A percentile compares a stretch with the other conserved stretches of the same genome.
Evolutionary conservation across 2,888 invertebrate genomes (phyloP).

Genomic region (Druceiella hillmani): DNA sequence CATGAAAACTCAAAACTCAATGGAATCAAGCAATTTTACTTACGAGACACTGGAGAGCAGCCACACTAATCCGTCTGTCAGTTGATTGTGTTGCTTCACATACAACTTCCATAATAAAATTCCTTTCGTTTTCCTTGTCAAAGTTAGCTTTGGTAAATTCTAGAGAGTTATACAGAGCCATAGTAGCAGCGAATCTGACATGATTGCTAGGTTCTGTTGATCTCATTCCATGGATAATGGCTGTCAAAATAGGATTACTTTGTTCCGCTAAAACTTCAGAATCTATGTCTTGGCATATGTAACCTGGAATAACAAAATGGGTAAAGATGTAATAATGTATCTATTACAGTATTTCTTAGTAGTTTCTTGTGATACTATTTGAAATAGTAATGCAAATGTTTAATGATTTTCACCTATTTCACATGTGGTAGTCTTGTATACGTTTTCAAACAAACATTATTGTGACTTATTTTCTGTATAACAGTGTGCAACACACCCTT

Average conservation of each 20-base stretch:
- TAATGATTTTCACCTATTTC: too few relatives aligned
- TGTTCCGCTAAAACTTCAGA: constrained; percentile 87
- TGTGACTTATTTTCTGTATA: too few relatives aligned
- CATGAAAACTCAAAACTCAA: too few relatives aligned
- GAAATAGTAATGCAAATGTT: too few relatives aligned
- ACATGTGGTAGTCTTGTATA: too few relatives aligned
- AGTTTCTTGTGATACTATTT: too few relatives aligned
- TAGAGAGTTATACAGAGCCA: constrained; percentile 91
- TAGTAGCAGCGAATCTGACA: constrained; percentile 94
- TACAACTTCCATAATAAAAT: constrained; percentile 99
- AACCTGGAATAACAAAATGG: constrained; percentile 41
- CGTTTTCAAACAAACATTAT: too few relatives aligned
- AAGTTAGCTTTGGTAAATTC: constrained; percentile 99
- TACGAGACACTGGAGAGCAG: constrained; percentile 95
- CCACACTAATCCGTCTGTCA: constrained; percentile 90
- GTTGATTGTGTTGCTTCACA: constrained; percentile 96
- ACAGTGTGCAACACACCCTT: too few relatives aligned
- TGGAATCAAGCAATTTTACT: constrained; percentile 26
- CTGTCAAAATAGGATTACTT: constrained; percentile 95
- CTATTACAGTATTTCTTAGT: too few relatives aligned
- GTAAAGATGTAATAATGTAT: constrained; percentile 1
- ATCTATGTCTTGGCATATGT: constrained; percentile 97
- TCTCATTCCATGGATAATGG: constrained; percentile 98
- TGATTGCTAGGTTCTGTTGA: constrained; percentile 89
- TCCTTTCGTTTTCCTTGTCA: constrained; percentile 93